A percentile compares a stretch with the other conserved stretches of the same genome.
These are phyloP conservation scores for Deilephila elpenor DNA, from an alignment of 2,888 invertebrate genomes.

Conservation along the genomic window DNA sequence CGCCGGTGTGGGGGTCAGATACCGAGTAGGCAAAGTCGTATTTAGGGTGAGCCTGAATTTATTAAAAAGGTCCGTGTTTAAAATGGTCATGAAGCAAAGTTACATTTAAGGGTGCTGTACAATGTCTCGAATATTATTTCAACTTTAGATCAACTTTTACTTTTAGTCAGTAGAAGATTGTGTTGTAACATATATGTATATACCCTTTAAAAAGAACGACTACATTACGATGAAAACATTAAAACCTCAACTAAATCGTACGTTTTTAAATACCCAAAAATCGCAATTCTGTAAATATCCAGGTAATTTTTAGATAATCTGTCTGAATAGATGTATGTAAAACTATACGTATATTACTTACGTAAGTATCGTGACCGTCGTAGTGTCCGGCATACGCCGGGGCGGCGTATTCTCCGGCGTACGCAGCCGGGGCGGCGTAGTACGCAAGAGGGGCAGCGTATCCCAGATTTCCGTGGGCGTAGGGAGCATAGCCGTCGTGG, in stretches of 20 bases:
- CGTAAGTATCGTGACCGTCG: slow-evolving; percentile 36
- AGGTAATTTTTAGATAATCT: too few relatives aligned
- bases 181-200: too few relatives aligned
- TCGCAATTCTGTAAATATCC: background rate
- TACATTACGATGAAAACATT: too few relatives aligned
- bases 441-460: slow-evolving; percentile 37
- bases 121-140: too few relatives aligned
- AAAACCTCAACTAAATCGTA: too few relatives aligned
- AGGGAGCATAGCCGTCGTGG: slow-evolving; percentile 48
- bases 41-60: slow-evolving; percentile 67
- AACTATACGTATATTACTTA: slow-evolving; percentile 31
- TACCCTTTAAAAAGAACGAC: too few relatives aligned
- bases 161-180: too few relatives aligned
- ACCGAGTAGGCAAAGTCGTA: slow-evolving; percentile 82
- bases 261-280: too few relatives aligned
- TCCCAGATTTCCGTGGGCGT: slow-evolving; percentile 42
- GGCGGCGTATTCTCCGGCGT: slow-evolving; percentile 35
- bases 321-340: background rate
- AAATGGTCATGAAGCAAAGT: background rate
- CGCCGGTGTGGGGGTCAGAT: slow-evolving; percentile 83
- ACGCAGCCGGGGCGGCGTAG: slow-evolving; percentile 32
- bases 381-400: slow-evolving; percentile 38
- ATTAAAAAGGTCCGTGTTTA: background rate
- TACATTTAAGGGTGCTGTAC: too few relatives aligned
- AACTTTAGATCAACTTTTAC: too few relatives aligned